A percentile compares a stretch with the other conserved stretches of the same genome.
These are phyloP conservation scores for Camponotus vicinus DNA, from an alignment of 1,140 invertebrate species.

Conservation along the genomic window DNA sequence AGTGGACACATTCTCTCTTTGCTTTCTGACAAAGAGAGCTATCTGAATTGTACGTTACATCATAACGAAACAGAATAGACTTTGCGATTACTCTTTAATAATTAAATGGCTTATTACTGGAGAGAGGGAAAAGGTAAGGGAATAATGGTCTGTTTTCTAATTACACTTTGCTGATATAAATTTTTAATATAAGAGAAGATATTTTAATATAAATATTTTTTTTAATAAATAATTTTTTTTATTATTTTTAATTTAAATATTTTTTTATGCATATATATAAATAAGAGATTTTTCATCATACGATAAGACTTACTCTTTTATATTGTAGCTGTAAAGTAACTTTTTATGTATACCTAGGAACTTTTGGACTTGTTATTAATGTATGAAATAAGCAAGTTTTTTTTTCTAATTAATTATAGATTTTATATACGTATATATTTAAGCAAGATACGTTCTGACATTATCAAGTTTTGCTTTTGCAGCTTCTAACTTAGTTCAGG, in stretches of 20 bases:
- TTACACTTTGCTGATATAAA: constrained; percentile 36
- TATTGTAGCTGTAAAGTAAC: neutral
- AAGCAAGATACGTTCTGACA: neutral
- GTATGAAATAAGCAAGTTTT: constrained; percentile 1
- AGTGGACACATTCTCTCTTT: constrained; percentile 51
- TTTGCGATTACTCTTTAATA: constrained; percentile 34
- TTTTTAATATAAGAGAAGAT: neutral
- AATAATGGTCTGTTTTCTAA: constrained; percentile 21
- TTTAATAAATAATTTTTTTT: no score
- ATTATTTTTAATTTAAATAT: neutral
- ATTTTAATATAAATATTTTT: neutral
- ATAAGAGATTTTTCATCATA: neutral
- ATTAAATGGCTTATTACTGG: constrained; percentile 44
- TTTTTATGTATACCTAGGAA: neutral
- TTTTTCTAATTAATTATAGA: constrained; percentile 25
- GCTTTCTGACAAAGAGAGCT: constrained; percentile 6
- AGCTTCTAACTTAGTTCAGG: constrained; percentile 45
- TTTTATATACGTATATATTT: neutral
- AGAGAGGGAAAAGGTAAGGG: neutral
- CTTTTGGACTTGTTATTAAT: neutral
- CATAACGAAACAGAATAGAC: neutral
- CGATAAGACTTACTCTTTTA: neutral
- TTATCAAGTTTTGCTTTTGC: constrained; percentile 40
- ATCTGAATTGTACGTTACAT: constrained; percentile 42
- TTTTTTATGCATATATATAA: neutral